Conservation (phyloP, 30 jellyfish, hydroid and myxozoan species). For the Cassiopea xamachana region DNA sequence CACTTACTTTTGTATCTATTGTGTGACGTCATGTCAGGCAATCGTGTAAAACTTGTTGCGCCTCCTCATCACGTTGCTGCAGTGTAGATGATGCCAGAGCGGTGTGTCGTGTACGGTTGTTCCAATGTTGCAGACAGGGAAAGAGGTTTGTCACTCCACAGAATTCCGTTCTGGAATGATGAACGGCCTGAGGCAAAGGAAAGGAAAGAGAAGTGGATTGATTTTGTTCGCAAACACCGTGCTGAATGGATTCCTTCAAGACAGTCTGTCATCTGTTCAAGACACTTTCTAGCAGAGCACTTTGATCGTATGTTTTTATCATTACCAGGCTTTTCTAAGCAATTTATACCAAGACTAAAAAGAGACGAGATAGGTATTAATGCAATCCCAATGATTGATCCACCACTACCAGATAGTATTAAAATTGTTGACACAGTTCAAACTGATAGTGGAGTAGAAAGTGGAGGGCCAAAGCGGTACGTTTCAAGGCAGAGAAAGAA, state of each 20-base stretch:
- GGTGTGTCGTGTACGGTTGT: conserved; percentile 44
- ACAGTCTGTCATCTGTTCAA: conserved; percentile 29
- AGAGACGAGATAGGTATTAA: conserved; percentile 12
- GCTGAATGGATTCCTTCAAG: conserved; percentile 21
- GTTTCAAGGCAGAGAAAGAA: conserved; percentile 6
- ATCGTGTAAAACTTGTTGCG: background rate
- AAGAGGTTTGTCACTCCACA: conserved; percentile 25
- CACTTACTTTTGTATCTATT: background rate
- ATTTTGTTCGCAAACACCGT: conserved; percentile 15
- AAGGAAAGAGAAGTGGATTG: conserved; percentile 31
- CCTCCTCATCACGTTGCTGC: background rate
- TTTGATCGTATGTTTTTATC: conserved; percentile 9
- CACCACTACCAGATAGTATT: conserved; percentile 4
- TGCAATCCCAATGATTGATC: conserved; percentile 12
- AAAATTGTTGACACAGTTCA: background rate
- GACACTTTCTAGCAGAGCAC: conserved; percentile 19
- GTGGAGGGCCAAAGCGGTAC: conserved; percentile 13
- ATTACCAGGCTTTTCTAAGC: conserved; percentile 5
- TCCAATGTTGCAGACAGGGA: conserved; percentile 9
- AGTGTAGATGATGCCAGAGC: conserved; percentile 7
- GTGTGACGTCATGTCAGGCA: conserved; percentile 34
- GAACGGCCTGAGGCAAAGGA: conserved; percentile 19
- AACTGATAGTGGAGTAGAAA: conserved; percentile 7
- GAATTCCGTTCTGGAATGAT: conserved; percentile 24
- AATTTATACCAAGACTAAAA: background rate